Conservation (phyloP, 2,888 invertebrate species). For the Sympetrum striolatum region DNA sequence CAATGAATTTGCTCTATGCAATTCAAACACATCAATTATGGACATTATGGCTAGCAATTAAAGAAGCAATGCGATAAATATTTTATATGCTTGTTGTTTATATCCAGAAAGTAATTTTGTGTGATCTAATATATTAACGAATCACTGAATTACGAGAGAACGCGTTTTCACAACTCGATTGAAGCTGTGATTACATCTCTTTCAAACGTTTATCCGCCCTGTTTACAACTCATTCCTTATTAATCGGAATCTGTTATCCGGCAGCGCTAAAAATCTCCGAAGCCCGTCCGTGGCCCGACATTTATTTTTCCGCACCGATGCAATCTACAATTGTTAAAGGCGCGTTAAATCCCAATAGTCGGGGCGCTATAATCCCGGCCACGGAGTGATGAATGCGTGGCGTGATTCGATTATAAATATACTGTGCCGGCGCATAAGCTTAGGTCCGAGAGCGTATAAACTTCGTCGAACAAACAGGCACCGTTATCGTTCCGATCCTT, state of each 20-base stretch:
- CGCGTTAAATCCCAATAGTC: not conserved
- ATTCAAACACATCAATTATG: too few relatives aligned
- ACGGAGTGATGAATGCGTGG: not conserved
- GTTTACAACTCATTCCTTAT: not conserved
- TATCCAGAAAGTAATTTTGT: too few relatives aligned
- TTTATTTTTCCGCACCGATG: not conserved
- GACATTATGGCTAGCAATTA: too few relatives aligned
- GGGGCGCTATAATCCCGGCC: not conserved
- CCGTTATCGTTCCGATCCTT: not conserved
- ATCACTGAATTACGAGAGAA: too few relatives aligned
- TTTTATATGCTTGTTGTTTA: too few relatives aligned
- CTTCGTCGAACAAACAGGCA: not conserved
- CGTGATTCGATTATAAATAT: not conserved
- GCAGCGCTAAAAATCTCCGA: not conserved
- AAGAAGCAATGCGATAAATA: too few relatives aligned
- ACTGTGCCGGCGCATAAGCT: not conserved
- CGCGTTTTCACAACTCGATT: too few relatives aligned
- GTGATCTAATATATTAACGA: too few relatives aligned
- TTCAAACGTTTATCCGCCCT: too few relatives aligned
- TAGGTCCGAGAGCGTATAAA: not conserved
- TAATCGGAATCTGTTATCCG: not conserved
- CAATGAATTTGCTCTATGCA: too few relatives aligned
- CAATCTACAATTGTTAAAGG: not conserved
- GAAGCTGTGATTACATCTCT: too few relatives aligned
- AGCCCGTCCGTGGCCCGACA: not conserved